phyloP scores from a whole-genome alignment of 2,797 vertebrate species.

The Pagetopsis macropterus region DNA sequence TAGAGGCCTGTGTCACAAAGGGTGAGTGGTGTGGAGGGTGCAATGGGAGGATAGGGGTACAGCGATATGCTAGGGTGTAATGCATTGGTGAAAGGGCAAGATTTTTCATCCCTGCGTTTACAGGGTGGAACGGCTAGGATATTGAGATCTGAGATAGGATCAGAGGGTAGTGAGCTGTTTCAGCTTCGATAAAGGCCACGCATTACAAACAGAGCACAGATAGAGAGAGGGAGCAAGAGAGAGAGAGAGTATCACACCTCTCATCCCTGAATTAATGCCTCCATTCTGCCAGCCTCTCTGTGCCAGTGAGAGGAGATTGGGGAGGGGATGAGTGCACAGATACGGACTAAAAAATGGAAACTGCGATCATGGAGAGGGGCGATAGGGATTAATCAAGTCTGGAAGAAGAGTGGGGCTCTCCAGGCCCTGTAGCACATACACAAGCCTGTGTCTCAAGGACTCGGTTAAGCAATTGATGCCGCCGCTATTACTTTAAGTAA shows the following conservation, averaged over 20 bases:
- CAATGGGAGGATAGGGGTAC: conserved; percentile 69
- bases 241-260: conserved; percentile 76
- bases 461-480: conserved; percentile 19
- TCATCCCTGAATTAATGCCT: conserved; percentile 85
- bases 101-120: conserved; percentile 85
- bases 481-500: conserved; percentile 39
- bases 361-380: conserved; percentile 68
- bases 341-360: conserved; percentile 81
- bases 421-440: conserved; percentile 38
- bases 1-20: conserved; percentile 79
- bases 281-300: conserved; percentile 80
- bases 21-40: conserved; percentile 76
- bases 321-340: conserved; percentile 80
- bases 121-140: conserved; percentile 83
- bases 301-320: conserved; percentile 82
- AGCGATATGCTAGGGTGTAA: conserved; percentile 78
- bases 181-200: conserved; percentile 82
- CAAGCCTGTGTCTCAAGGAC: conserved; percentile 44
- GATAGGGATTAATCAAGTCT: conserved; percentile 82
- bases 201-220: conserved; percentile 77
- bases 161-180: conserved; percentile 84
- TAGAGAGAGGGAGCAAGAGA: conserved; percentile 45
- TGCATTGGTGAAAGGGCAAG: conserved; percentile 81
- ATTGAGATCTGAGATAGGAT: conserved; percentile 85
- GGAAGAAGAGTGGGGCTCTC: conserved; percentile 64